phyloP scores from a whole-genome alignment of 2,888 invertebrate species.

The Cephus sareptanus region DNA sequence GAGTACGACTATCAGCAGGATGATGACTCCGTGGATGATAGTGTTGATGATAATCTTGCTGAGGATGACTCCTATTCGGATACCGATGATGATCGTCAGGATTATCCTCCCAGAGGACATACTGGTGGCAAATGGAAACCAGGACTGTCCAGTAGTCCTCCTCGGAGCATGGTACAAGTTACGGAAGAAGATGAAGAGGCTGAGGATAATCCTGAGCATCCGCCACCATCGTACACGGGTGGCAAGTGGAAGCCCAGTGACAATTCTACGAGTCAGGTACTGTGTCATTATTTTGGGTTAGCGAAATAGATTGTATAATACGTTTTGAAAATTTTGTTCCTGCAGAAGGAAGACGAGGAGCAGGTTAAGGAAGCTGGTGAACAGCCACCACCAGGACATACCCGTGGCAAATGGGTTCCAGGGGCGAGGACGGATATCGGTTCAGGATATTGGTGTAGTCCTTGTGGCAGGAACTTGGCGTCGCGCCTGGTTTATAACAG shows the following conservation, averaged over 20 bases:
- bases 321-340: background rate
- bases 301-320: background rate
- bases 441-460: slow-evolving; percentile 82
- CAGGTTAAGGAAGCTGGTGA: slow-evolving; percentile 27
- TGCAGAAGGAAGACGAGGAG: slow-evolving; percentile 42
- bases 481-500: slow-evolving; percentile 81
- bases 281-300: background rate
- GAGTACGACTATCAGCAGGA: slow-evolving; percentile 55
- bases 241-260: slow-evolving; percentile 74
- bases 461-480: slow-evolving; percentile 81
- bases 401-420: slow-evolving; percentile 86
- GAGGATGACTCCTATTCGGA: slow-evolving; percentile 73
- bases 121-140: slow-evolving; percentile 84
- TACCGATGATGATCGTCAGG: slow-evolving; percentile 61
- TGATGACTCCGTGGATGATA: slow-evolving; percentile 55
- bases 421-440: slow-evolving; percentile 68
- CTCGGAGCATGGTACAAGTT: slow-evolving; percentile 49
- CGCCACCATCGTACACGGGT: slow-evolving; percentile 70
- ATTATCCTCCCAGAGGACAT: slow-evolving; percentile 69
- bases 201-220: slow-evolving; percentile 54
- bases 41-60: slow-evolving; percentile 59
- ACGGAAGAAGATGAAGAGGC: slow-evolving; percentile 60
- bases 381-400: slow-evolving; percentile 76
- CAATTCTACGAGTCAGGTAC: slow-evolving; percentile 31
- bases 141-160: slow-evolving; percentile 52